These are phyloP conservation scores for Tyrannus savana DNA, from an alignment of 2,113 vertebrate genomes.

Conservation along the genomic window DNA sequence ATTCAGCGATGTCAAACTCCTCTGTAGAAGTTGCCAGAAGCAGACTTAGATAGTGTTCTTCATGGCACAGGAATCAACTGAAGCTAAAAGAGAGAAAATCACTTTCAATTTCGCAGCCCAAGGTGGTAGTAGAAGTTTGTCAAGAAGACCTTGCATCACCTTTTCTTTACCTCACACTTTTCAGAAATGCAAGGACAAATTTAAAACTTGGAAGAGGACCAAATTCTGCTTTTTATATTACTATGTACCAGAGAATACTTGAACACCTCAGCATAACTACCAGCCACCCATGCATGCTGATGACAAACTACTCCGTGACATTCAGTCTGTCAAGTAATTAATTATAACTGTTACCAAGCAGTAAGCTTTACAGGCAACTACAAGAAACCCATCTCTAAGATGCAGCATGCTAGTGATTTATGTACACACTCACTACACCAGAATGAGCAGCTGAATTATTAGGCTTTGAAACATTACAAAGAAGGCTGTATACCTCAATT, in stretches of 20 bases:
- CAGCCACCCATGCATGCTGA: background rate
- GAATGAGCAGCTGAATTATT: slow-evolving; percentile 24
- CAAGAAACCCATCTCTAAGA: slow-evolving; percentile 3
- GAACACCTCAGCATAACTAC: background rate
- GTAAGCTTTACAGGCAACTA: background rate
- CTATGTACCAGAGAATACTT: background rate
- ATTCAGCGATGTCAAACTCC: background rate
- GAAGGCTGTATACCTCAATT: background rate
- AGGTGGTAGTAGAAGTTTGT: background rate
- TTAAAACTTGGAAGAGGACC: slow-evolving; percentile 8
- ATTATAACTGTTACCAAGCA: slow-evolving; percentile 14
- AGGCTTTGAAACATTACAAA: slow-evolving; percentile 21
- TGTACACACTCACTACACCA: background rate
- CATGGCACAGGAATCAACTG: accelerated
- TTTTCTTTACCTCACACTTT: background rate
- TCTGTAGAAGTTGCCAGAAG: background rate
- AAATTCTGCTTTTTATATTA: background rate
- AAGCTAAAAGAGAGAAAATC: background rate
- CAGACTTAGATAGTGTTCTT: background rate
- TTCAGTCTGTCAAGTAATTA: slow-evolving; percentile 38
- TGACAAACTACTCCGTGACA: slow-evolving; percentile 26
- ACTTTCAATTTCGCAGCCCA: background rate
- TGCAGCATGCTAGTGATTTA: slow-evolving; percentile 4
- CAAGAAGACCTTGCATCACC: background rate
- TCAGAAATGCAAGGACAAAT: slow-evolving; percentile 22